Evolutionary conservation across 2,113 vertebrate species (phyloP), one percentile per base, ranked within the genome.

Genomic region (Stigmatopora argus): DNA sequence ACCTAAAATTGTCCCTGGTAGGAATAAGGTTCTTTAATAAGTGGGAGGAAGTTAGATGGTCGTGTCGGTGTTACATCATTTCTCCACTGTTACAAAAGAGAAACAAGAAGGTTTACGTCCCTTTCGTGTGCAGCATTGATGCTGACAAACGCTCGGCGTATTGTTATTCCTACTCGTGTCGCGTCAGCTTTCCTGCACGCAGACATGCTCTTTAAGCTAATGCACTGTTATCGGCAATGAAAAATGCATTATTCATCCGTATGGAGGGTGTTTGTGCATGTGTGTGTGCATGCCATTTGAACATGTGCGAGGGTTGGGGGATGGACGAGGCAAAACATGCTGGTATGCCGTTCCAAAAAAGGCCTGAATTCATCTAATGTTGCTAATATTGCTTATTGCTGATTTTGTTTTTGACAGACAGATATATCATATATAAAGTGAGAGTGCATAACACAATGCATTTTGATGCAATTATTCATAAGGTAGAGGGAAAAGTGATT

Each of bases 211-310:
- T 78, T 68, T 59, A 82, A 78, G 72, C 72, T 79, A 82, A 85
- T 81, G 26, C 5, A 0, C 75, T 67, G 51, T 82, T 83, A 70
- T 64, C 68, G 60, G 46, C 57, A 64, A 64, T 49, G 66, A 62
- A 62, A 62, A 77, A 78, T 78, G 68, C 69, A 76, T 85, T 75
- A 76, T 83, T 85, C 71, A 85, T 84, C 21, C 66, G 23, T 61
- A 52, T 67, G 49, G 55, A 68, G 57, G 47, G 45, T 55, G 21
- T 3, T 41, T 23, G 52, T 14, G 52, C 57, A 38, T 60, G 64
- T 71, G 59, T 4, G n/a, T 14, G 67, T 65, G 11, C 21, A 21
- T 52, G 49, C 26, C 55, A 7, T 64, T 14, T 7, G 31, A 48
- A 26, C 31, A 10, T 18, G 45, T 68, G 46, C 17, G 19, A 26